These are phyloP conservation scores for Ginglymostoma cirratum DNA, from an alignment of 2,113 vertebrate species.

Conservation along the genomic window DNA sequence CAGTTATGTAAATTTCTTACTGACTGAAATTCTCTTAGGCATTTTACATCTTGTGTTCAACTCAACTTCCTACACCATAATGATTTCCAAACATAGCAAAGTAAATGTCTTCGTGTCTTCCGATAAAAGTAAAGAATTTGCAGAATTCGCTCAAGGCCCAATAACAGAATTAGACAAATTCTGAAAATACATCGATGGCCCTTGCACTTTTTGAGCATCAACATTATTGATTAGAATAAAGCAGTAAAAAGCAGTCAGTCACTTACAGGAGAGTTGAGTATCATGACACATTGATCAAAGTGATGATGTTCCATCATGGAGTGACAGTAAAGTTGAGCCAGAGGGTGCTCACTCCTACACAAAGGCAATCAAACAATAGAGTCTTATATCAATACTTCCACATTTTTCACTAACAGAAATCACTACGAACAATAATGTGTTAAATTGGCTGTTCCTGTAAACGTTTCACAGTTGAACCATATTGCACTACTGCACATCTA, in stretches of 20 bases:
- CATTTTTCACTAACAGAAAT: background rate
- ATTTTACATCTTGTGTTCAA: background rate
- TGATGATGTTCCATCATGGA: conserved; percentile 98
- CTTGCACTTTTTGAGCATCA: background rate
- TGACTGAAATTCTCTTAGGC: background rate
- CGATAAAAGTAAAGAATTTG: background rate
- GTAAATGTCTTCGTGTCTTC: background rate
- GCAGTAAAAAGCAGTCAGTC: conserved; percentile 33
- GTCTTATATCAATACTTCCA: background rate
- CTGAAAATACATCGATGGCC: background rate
- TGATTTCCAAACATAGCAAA: background rate
- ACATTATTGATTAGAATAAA: background rate
- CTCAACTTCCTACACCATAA: background rate
- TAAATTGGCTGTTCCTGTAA: background rate
- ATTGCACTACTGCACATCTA: background rate
- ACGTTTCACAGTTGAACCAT: background rate
- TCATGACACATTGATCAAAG: conserved; percentile 98
- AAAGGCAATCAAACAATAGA: background rate
- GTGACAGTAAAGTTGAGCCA: conserved; percentile 93
- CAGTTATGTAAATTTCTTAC: background rate
- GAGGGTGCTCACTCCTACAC: conserved; percentile 83
- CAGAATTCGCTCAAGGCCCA: background rate
- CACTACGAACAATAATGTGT: background rate
- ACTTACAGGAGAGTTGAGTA: conserved; percentile 90
- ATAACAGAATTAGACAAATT: too few species aligned